Evolutionary conservation across 2,113 vertebrate genomes (phyloP).

Genomic region (Leptosomus discolor): DNA sequence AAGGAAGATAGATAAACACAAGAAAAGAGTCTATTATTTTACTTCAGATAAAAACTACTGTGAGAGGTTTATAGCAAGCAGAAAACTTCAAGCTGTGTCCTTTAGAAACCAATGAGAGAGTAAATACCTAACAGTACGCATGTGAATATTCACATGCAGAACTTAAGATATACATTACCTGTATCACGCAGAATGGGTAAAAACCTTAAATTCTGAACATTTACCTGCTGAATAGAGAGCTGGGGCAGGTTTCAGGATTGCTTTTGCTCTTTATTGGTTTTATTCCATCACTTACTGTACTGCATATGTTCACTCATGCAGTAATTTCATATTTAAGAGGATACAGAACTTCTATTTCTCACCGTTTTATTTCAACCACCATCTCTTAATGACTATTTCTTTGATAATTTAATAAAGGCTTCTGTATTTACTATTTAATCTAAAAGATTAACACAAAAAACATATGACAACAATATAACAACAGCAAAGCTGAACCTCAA

Average conservation of each 20-base stretch:
- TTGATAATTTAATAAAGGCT: constrained; percentile 33
- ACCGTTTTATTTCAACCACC: not conserved
- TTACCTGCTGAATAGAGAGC: not conserved
- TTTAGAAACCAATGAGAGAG: not conserved
- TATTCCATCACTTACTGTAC: not conserved
- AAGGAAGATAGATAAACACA: not conserved
- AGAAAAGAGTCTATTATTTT: not conserved
- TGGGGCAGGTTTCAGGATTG: not conserved
- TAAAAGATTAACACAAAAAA: constrained; percentile 48
- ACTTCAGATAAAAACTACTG: not conserved
- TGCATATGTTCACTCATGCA: not conserved
- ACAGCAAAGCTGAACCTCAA: constrained; percentile 42
- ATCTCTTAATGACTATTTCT: not conserved
- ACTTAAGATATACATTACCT: not conserved
- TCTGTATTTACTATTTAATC: constrained; percentile 34
- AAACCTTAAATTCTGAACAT: not conserved
- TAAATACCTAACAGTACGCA: not conserved
- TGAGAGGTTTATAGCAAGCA: not conserved
- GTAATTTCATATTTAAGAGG: not conserved
- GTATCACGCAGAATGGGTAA: not conserved
- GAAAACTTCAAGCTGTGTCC: not conserved
- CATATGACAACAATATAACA: not conserved
- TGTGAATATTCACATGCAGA: not conserved
- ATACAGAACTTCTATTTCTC: not conserved
- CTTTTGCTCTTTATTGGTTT: not conserved